Percentiles rank a stretch among this genome's conserved stretches.
Evolutionary conservation across 92 coral and sea anemone genomes (phyloP).

Genomic region (Pocillopora grandis): DNA sequence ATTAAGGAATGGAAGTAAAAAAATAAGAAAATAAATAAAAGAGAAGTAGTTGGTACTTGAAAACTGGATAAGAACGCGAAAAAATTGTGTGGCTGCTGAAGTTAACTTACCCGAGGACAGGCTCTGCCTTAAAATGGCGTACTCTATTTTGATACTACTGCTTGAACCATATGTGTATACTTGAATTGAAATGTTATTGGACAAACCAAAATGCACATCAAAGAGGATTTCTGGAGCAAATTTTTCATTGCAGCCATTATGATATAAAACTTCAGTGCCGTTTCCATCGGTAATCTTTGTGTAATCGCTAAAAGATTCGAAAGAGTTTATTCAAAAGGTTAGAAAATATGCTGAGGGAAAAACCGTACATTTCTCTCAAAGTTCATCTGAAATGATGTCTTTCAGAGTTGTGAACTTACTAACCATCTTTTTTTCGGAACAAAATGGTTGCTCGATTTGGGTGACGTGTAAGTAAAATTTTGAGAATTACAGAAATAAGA

Average conservation of each 20-base stretch:
- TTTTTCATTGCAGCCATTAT: neutral
- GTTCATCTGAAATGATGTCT: neutral
- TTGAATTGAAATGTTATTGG: neutral
- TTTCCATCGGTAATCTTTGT: neutral
- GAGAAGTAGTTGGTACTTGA: too few species aligned
- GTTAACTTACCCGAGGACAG: neutral
- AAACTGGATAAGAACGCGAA: too few species aligned
- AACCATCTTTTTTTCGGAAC: too few species aligned
- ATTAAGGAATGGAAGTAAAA: too few species aligned
- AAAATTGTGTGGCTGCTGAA: neutral
- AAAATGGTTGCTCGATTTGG: too few species aligned
- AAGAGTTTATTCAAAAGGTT: too few species aligned
- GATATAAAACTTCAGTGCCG: neutral
- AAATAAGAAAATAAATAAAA: too few species aligned
- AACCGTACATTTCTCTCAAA: neutral
- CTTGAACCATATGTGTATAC: neutral
- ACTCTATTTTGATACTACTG: neutral
- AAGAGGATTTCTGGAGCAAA: slow-evolving; percentile 8
- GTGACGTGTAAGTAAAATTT: too few species aligned
- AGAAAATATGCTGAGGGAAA: too few species aligned
- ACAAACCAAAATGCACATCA: neutral
- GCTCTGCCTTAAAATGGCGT: neutral
- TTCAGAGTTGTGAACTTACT: neutral
- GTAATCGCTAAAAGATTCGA: neutral
- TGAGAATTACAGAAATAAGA: too few species aligned